Percentiles rank a stretch among this genome's conserved stretches.
Evolutionary conservation across 2,888 invertebrate genomes (phyloP).

Genomic region (Notodonta dromedarius): DNA sequence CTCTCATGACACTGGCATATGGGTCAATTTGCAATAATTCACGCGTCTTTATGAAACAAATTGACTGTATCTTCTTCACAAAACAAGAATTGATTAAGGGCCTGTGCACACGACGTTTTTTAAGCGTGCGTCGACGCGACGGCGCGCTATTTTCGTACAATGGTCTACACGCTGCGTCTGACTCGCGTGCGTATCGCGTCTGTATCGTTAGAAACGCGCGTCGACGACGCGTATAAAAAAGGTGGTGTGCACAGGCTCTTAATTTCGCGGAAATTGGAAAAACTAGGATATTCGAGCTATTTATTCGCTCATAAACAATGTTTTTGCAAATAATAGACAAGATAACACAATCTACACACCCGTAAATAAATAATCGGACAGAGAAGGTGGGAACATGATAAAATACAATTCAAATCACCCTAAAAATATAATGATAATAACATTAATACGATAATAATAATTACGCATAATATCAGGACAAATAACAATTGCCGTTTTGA

Average conservation of each 20-base stretch:
- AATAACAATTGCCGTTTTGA: no score
- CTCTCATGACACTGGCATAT: no score
- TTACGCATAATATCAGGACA: background rate
- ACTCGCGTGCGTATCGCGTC: no score
- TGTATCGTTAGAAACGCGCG: no score
- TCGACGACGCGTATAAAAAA: no score
- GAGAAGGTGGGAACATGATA: background rate
- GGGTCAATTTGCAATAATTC: no score
- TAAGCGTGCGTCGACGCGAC: no score
- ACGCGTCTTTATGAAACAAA: no score
- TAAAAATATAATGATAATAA: conserved; percentile 4
- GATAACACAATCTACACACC: background rate
- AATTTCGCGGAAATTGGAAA: background rate
- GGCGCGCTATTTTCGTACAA: no score
- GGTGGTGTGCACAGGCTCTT: no score
- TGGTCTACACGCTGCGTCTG: no score
- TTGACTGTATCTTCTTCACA: background rate
- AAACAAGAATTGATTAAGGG: background rate
- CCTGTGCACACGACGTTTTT: no score
- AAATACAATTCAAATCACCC: background rate
- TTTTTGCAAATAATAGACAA: background rate
- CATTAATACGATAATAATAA: background rate
- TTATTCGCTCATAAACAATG: background rate
- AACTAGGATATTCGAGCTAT: background rate
- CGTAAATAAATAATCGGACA: background rate